These are phyloP conservation scores for Hemaris fuciformis DNA, from an alignment of 2,888 invertebrate species.

Conservation along the genomic window DNA sequence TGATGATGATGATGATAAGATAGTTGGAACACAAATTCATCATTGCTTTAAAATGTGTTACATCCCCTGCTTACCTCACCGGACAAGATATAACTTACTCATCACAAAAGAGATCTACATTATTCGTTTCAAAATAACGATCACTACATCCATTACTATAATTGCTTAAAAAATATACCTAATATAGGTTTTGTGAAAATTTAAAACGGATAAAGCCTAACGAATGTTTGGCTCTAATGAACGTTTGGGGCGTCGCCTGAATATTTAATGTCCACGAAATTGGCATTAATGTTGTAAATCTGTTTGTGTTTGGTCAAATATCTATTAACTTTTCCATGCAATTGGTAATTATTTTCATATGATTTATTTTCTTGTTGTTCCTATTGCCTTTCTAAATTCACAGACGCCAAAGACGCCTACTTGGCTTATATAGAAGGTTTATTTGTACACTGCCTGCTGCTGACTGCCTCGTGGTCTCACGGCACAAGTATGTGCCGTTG, in stretches of 20 bases:
- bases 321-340: no score
- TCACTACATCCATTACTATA: not conserved
- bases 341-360: no score
- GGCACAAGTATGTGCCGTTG: no score
- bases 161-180: constrained; percentile 4
- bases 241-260: not conserved
- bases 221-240: constrained; percentile 14
- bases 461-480: no score
- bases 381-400: no score
- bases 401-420: no score
- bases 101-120: not conserved
- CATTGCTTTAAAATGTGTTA: no score
- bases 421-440: no score
- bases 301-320: no score
- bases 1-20: no score
- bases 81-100: not conserved
- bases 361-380: no score
- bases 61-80: not conserved
- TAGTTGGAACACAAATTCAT: not conserved
- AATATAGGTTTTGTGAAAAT: constrained; percentile 5
- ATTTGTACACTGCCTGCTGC: no score
- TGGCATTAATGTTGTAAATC: not conserved
- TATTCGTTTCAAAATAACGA: constrained; percentile 1
- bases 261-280: constrained; percentile 5
- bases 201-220: constrained; percentile 10